Percentiles rank a stretch among this genome's conserved stretches.
Evolutionary conservation across 2,797 vertebrate species (phyloP).

Genomic region (Artibeus jamaicensis): DNA sequence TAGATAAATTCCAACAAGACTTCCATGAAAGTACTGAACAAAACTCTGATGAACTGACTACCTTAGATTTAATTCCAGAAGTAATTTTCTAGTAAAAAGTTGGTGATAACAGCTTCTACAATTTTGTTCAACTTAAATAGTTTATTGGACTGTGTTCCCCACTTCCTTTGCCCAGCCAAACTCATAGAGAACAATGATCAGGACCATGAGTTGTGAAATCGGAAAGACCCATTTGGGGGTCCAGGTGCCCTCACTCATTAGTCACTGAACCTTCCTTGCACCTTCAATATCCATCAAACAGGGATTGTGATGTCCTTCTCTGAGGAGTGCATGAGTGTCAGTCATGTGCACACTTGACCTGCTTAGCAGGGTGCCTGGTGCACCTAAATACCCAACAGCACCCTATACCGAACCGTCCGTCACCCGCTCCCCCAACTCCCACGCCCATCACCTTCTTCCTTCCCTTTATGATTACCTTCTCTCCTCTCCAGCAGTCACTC

Average conservation of each 20-base stretch:
- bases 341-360: neutral
- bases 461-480: neutral
- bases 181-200: neutral
- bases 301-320: neutral
- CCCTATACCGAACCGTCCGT: neutral
- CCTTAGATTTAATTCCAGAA: neutral
- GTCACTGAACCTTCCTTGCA: neutral
- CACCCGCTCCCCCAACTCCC: fast-evolving
- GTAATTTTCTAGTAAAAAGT: neutral
- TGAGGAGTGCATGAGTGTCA: neutral
- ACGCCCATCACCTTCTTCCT: neutral
- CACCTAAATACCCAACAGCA: no score
- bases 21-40: neutral
- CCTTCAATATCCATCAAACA: neutral
- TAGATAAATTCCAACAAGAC: neutral
- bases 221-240: neutral
- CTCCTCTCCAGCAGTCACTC: neutral
- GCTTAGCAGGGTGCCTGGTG: neutral
- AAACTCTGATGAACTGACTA: neutral
- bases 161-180: neutral
- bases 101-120: neutral
- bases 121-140: neutral
- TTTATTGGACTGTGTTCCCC: neutral
- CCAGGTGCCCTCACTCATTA: neutral
- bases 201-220: neutral